These are phyloP conservation scores for Drosophila kanekoi DNA, from an alignment of 2,888 invertebrate genomes.

Conservation along the genomic window DNA sequence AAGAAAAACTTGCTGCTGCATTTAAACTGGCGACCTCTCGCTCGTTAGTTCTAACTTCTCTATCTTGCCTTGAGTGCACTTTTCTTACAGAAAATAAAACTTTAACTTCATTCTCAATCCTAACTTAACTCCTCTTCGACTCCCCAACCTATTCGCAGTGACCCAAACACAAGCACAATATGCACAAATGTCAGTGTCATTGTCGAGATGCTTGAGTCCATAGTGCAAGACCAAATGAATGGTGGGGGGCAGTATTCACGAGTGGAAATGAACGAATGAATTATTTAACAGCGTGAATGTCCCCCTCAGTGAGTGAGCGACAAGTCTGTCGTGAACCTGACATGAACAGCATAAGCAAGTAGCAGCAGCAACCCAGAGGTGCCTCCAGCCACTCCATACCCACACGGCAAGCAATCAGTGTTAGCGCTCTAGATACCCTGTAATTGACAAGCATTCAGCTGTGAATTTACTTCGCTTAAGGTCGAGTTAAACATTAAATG, in stretches of 20 bases:
- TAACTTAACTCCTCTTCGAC: background rate
- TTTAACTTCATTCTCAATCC: background rate
- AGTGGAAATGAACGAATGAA: slow-evolving; percentile 52
- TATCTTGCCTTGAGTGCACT: background rate
- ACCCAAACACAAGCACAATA: background rate
- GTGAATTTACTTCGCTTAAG: too few relatives aligned
- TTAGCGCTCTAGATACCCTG: slow-evolving; percentile 10
- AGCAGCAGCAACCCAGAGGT: slow-evolving; percentile 8
- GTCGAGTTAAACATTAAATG: too few relatives aligned
- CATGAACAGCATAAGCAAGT: slow-evolving; percentile 39
- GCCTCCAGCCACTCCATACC: background rate
- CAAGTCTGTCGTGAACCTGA: slow-evolving; percentile 38
- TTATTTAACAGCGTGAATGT: slow-evolving; percentile 57
- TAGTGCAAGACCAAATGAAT: slow-evolving; percentile 18
- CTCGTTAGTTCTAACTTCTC: background rate
- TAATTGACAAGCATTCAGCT: background rate
- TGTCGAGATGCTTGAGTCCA: slow-evolving; percentile 38
- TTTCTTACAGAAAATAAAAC: background rate
- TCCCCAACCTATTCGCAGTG: background rate
- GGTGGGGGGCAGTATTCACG: slow-evolving; percentile 12
- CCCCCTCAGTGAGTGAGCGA: slow-evolving; percentile 14
- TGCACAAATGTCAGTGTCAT: slow-evolving; percentile 64
- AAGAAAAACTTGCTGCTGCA: too few relatives aligned
- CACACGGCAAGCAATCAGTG: too few relatives aligned
- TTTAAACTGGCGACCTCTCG: too few relatives aligned